Evolutionary conservation across 2,888 invertebrate genomes (phyloP), one percentile per base, ranked within the genome.

Genomic region (Leptinotarsa rubiginosa): DNA sequence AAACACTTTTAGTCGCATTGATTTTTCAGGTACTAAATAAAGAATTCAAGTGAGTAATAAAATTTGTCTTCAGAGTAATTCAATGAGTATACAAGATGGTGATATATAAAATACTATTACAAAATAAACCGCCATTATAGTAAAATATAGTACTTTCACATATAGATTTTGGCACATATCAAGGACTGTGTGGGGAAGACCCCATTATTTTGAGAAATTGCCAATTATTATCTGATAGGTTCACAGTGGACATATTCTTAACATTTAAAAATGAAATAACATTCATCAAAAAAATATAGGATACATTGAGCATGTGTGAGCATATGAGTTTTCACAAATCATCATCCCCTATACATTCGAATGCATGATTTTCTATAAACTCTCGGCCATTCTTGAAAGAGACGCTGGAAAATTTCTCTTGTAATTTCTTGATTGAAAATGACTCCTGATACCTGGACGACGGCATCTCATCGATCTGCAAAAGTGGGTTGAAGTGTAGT

Each of bases 301-400:
- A 73, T 79, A 74, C 52, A 16, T 68, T 73, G 73, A 73, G 73
- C 73, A 73, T 69, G 54, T 65, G 31, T 22, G 54, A 69, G 65
- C 62, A 62, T 62, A 31, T 25, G 31, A 64, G 52, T 47, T 54
- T 69, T 65, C 90, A 95, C 83, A 95, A 90, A 88, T 98, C 98
- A 83, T 97, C 98, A 85, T 98, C 98, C 4, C 97, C 97, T 81
- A 98, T 97, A 68, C 96, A 96, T 87, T 97, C 96, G 86, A 98
- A 98, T 25, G 97, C 96, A 87, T 96, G 95, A 88, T 97, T 97
- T 86, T 96, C 96, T 76, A 96, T 93, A 79, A 93, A 92, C 83
- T 93, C 94, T 81, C 91, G 91, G 47, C 91, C 92, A 75, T 91
- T 89, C 83, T 92, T 93, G 86, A 93, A 94, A 47, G 93, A 92